phyloP scores from a whole-genome alignment of 2,888 invertebrate species.

The Hydrotaea cyrtoneurina region DNA sequence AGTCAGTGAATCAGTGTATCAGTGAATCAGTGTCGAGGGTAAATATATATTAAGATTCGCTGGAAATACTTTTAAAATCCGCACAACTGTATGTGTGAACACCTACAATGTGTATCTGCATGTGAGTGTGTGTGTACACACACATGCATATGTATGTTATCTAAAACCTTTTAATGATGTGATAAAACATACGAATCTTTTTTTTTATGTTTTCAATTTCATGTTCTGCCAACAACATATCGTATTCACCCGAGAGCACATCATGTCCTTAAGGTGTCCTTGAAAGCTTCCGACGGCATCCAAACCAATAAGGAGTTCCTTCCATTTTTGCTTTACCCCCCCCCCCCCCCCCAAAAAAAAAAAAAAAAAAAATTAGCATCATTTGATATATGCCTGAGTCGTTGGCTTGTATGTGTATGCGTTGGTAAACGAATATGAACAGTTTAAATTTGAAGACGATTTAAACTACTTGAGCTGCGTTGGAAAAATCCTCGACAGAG shows the following conservation, averaged over 20 bases:
- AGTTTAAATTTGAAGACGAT: no score
- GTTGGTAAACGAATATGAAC: no score
- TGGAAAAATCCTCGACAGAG: not conserved
- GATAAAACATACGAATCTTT: conserved; percentile 2
- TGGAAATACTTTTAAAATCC: no score
- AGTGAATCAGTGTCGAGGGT: no score
- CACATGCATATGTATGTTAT: not conserved
- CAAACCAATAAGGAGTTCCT: not conserved
- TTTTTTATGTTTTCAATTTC: not conserved
- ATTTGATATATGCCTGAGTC: not conserved
- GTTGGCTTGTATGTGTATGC: not conserved
- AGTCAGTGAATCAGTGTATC: no score
- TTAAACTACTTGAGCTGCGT: not conserved
- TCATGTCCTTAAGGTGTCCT: conserved; percentile 1
- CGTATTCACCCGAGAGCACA: not conserved
- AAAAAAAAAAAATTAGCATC: not conserved
- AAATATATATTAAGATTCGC: no score
- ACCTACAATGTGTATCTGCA: no score
- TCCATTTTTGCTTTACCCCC: no score
- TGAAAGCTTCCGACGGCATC: not conserved
- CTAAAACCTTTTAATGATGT: not conserved
- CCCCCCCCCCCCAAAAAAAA: no score
- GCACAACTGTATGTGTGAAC: no score
- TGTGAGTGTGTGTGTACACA: not conserved
- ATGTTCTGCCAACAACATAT: not conserved